These are phyloP conservation scores for Netelia virgata DNA, from an alignment of 2,888 invertebrate species.

Conservation along the genomic window DNA sequence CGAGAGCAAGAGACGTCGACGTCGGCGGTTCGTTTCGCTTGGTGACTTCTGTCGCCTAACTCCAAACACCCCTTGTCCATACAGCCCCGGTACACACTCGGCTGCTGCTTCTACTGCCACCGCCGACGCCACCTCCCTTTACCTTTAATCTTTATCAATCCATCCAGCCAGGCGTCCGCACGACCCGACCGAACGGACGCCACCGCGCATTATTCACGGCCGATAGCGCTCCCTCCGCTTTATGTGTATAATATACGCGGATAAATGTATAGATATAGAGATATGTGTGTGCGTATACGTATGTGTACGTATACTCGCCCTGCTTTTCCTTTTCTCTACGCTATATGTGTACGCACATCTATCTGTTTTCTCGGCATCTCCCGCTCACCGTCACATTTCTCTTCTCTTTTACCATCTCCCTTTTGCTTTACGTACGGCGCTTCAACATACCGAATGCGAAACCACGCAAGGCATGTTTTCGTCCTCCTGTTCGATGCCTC, in stretches of 20 bases:
- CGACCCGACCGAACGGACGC: constrained; percentile 76
- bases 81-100: constrained; percentile 34
- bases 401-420: constrained; percentile 16
- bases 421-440: not conserved
- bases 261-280: not conserved
- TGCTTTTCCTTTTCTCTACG: constrained; percentile 25
- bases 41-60: constrained; percentile 84
- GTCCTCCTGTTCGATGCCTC: not conserved
- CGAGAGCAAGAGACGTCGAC: constrained; percentile 53
- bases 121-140: constrained; percentile 74
- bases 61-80: constrained; percentile 75
- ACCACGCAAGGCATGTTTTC: not conserved
- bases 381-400: not conserved
- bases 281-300: constrained; percentile 12
- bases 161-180: constrained; percentile 79
- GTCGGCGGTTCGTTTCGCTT: constrained; percentile 82
- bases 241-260: not conserved
- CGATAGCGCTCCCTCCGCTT: constrained; percentile 78
- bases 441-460: not conserved
- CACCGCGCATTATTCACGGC: constrained; percentile 82
- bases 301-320: constrained; percentile 31
- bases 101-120: constrained; percentile 15
- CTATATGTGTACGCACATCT: not conserved
- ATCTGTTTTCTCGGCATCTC: not conserved
- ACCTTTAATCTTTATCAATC: constrained; percentile 85